phyloP scores from a whole-genome alignment of 2,113 vertebrate genomes.

The Nesoenas mayeri region DNA sequence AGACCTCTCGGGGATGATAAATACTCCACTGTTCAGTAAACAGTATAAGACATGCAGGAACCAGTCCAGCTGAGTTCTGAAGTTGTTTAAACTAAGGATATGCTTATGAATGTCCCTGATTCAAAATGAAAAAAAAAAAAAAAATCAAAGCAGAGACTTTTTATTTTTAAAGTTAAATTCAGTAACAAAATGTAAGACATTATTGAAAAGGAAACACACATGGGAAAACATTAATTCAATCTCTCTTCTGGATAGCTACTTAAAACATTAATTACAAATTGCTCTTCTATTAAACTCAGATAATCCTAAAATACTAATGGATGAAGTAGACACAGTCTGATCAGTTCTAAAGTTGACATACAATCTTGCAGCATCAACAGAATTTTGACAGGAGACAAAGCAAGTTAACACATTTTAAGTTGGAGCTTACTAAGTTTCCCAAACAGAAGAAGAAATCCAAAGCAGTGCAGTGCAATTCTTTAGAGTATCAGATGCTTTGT shows the following conservation, averaged over 20 bases:
- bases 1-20: not conserved
- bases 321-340: not conserved
- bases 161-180: not conserved
- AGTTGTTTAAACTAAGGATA: not conserved
- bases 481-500: not conserved
- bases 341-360: not conserved
- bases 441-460: not conserved
- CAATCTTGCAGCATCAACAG: not conserved
- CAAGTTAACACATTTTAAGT: rapidly evolving
- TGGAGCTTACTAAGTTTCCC: not conserved
- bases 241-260: not conserved
- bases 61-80: not conserved
- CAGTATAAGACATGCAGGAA: not conserved
- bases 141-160: not conserved
- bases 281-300: not conserved
- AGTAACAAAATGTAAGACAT: not conserved
- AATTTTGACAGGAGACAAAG: not conserved
- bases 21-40: not conserved
- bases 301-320: not conserved
- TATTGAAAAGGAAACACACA: not conserved
- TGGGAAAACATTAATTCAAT: not conserved
- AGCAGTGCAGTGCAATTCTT: not conserved
- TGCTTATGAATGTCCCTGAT: not conserved
- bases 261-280: not conserved
- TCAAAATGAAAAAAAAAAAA: not conserved